Conservation (phyloP, 1,140 invertebrate genomes). For the Pentalonia nigronervosa region DNA sequence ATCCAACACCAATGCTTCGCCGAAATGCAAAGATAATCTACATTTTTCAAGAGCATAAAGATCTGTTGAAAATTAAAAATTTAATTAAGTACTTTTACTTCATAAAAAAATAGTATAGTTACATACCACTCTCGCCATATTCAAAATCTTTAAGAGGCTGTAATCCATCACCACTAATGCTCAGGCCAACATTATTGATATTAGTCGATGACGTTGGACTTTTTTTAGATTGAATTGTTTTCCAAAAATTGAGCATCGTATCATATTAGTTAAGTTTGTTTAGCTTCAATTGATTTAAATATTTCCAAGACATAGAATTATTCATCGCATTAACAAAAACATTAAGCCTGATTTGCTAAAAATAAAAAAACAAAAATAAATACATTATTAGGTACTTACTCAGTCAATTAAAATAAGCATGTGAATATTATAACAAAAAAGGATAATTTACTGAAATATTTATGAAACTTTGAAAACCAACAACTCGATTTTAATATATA, state of each 20-base stretch:
- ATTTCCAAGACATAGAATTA: background rate
- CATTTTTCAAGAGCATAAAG: constrained; percentile 43
- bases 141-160: constrained; percentile 38
- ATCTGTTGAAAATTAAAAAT: constrained; percentile 34
- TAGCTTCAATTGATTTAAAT: background rate
- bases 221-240: constrained; percentile 55
- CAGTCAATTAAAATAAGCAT: background rate
- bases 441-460: background rate
- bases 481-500: background rate
- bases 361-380: background rate
- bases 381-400: background rate
- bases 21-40: constrained; percentile 32
- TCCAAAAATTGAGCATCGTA: constrained; percentile 58
- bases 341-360: background rate
- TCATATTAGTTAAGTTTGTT: constrained; percentile 51
- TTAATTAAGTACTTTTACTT: background rate
- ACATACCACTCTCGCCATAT: background rate
- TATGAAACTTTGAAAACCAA: background rate
- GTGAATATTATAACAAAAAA: background rate
- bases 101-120: background rate
- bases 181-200: background rate
- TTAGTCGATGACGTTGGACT: background rate
- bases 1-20: constrained; percentile 31
- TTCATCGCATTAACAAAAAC: background rate
- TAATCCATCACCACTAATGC: background rate